Conservation (phyloP, 1,140 invertebrate species). For the Plodia interpunctella region DNA sequence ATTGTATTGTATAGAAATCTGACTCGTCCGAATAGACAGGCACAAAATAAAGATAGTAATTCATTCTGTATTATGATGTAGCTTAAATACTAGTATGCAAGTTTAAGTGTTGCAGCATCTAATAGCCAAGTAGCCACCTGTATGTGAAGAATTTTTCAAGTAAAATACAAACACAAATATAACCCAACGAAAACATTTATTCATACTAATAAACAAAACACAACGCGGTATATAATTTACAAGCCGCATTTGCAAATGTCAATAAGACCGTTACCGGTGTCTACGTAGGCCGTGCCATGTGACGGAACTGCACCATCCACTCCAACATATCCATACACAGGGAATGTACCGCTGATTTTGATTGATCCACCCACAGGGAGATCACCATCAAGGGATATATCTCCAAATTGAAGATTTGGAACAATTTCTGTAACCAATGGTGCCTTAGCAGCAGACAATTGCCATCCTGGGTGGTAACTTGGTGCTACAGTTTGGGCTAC, state of each 20-base stretch:
- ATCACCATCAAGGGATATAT: constrained; percentile 50
- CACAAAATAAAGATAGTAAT: too few relatives aligned
- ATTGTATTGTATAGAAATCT: too few relatives aligned
- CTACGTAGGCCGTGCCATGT: constrained; percentile 38
- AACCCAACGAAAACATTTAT: neutral
- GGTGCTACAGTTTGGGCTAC: constrained; percentile 9
- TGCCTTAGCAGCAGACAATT: neutral
- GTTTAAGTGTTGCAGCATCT: too few relatives aligned
- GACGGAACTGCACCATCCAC: constrained; percentile 56
- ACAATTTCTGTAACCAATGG: constrained; percentile 50
- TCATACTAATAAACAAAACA: neutral
- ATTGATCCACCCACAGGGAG: constrained; percentile 58
- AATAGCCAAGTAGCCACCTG: too few relatives aligned
- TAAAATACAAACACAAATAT: neutral
- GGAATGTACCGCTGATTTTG: constrained; percentile 59
- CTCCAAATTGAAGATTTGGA: constrained; percentile 52
- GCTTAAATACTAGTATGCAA: too few relatives aligned
- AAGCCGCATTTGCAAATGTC: neutral
- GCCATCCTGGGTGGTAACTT: neutral
- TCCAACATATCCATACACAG: constrained; percentile 51
- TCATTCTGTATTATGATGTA: too few relatives aligned
- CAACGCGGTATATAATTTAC: neutral
- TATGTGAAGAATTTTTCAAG: too few relatives aligned
- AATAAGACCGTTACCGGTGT: constrained; percentile 20
- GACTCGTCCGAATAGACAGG: too few relatives aligned